Evolutionary conservation across 2,797 vertebrate genomes (phyloP).

Genomic region (Channa striata): DNA sequence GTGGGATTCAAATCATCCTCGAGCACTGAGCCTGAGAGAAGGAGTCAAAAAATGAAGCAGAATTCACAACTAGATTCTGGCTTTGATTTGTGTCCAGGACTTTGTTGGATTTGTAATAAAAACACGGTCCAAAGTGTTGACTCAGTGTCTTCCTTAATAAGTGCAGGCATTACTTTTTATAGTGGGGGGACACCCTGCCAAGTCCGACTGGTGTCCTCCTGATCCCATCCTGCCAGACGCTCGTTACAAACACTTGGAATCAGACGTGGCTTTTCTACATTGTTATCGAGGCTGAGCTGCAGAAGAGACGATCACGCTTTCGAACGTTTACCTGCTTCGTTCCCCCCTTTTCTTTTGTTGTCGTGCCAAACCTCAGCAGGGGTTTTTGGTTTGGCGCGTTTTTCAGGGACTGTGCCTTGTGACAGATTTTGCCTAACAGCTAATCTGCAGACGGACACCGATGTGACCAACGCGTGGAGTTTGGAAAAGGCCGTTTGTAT

Average conservation of each 20-base stretch:
- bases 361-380: too few relatives aligned
- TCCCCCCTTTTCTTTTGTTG: too few relatives aligned
- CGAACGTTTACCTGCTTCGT: too few relatives aligned
- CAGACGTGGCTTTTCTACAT: background rate
- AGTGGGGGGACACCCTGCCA: constrained; percentile 53
- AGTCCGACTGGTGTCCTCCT: constrained; percentile 58
- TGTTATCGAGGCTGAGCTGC: background rate
- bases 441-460: too few relatives aligned
- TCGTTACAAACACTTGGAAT: constrained; percentile 23
- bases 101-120: constrained; percentile 30
- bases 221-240: constrained; percentile 30
- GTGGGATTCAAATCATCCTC: too few relatives aligned
- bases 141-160: constrained; percentile 61
- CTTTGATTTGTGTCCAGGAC: constrained; percentile 39
- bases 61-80: background rate
- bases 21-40: background rate
- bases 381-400: too few relatives aligned
- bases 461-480: too few relatives aligned
- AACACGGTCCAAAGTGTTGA: constrained; percentile 60
- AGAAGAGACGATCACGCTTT: background rate
- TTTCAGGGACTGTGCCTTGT: too few relatives aligned
- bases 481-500: too few relatives aligned
- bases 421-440: too few relatives aligned
- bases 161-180: constrained; percentile 53
- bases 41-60: constrained; percentile 1